Conservation (phyloP, 2,888 invertebrate species). For the Leptogaster cylindrica region DNA sequence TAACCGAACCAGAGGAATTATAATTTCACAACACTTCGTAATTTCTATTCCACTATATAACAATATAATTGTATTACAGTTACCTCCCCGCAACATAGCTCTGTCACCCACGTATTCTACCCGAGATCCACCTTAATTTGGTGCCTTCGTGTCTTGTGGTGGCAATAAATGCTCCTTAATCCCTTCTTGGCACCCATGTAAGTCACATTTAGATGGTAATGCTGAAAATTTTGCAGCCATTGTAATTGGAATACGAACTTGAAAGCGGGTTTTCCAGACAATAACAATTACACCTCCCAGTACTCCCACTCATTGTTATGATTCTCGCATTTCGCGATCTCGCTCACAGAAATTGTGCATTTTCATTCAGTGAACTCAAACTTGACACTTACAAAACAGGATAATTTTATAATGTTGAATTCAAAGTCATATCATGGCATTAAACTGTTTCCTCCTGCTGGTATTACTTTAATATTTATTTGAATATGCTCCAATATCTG, state of each 20-base stretch:
- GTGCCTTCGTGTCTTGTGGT: conserved; percentile 10
- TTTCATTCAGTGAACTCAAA: not conserved
- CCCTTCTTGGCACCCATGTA: conserved; percentile 35
- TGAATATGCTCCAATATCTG: conserved; percentile 1
- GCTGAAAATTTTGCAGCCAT: conserved; percentile 1
- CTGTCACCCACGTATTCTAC: not conserved
- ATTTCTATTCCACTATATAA: not conserved
- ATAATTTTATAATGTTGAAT: conserved; percentile 20
- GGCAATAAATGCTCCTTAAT: conserved; percentile 34
- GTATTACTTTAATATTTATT: conserved; percentile 9
- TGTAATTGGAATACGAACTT: not conserved
- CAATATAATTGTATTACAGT: conserved; percentile 12
- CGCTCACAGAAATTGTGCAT: not conserved
- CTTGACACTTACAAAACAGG: not conserved
- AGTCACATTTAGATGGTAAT: conserved; percentile 31
- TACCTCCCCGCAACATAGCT: not conserved
- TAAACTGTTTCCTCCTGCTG: conserved; percentile 16
- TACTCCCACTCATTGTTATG: not conserved
- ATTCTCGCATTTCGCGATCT: not conserved
- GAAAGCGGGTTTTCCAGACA: not conserved
- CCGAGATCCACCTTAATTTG: not conserved
- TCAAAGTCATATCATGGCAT: conserved; percentile 6
- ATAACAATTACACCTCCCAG: not conserved
- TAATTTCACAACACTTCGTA: conserved; percentile 20
- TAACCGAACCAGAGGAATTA: not conserved